Base-by-base conservation (phyloP, 2,797 vertebrate species). In the Sciaenops ocellatus region DNA sequence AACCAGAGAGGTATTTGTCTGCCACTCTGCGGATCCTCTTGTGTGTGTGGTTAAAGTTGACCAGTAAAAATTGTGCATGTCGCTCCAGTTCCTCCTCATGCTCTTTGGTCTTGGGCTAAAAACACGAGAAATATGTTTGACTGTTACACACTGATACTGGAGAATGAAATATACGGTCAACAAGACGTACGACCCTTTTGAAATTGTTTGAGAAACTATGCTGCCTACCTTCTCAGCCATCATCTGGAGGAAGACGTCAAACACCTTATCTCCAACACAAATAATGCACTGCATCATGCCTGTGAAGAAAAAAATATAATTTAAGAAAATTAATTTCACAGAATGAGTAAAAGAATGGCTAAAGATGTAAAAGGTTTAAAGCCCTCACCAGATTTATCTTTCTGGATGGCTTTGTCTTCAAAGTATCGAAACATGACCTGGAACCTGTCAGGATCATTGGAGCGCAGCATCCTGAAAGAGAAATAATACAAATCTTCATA, bases 201-300 rank as follows among this genome's bases (percentile, higher is more conserved):
- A 48, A 20, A 56, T 9, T 38, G 18, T 22, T 24, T 24, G 3
- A 48, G 26, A 57, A 57, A 52, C 0, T 9, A 17, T 26, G 22
- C 9, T 20, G 22, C 89, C 59, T 92, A 99, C 98, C 95, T 99
- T 99, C 68, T 99, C 97, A 44, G 98, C 97, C 98, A 99, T 99
- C 96, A 99, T 98, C 84, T 97, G 96, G 55, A 99, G 96, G 93
- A 99, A 99, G 86, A 98, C 97, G 22, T 99, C 97, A 80, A 99
- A 99, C 34, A 99, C 98, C 86, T 99, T 99, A 87, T 99, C 98
- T 0, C 97, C 97, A 6, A 99, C 98, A 30, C 97, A 97, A 80
- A 99, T 97, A 72, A 99, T 97, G 90, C 98, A 99, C 92, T 98
- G 98, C 97, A 99, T 96, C 98, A 99, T 99, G 41, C 98, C 98